Percentiles rank a stretch among this genome's conserved stretches.
phyloP scores from a whole-genome alignment of 2,888 invertebrate species.

The Imbricaverruca yamaguchii region DNA sequence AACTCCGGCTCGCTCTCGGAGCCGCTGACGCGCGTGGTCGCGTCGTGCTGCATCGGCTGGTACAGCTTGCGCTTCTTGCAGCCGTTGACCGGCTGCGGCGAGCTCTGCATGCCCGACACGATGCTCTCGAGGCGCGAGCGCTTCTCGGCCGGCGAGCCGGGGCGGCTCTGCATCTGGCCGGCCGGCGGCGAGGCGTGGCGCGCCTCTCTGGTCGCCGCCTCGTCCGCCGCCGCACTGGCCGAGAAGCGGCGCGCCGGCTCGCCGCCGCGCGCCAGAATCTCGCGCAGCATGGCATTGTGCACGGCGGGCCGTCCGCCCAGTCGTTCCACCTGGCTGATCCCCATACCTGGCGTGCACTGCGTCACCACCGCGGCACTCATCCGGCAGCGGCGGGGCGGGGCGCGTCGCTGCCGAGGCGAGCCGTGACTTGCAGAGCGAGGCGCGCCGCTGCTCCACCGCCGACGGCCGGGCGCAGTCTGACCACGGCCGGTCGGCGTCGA shows the following conservation, averaged over 20 bases:
- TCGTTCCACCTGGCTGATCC: constrained; percentile 24
- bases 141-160: constrained; percentile 46
- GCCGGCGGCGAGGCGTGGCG: neutral
- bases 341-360: constrained; percentile 30
- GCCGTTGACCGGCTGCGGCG: constrained; percentile 59
- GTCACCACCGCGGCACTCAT: constrained; percentile 30
- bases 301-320: neutral
- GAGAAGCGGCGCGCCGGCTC: neutral
- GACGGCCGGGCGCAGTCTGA: constrained; percentile 44
- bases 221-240: neutral
- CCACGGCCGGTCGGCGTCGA: constrained; percentile 31
- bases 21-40: constrained; percentile 42
- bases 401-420: neutral
- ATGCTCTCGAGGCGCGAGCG: constrained; percentile 91
- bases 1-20: constrained; percentile 26
- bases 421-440: neutral
- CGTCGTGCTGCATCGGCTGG: constrained; percentile 86
- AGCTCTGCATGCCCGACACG: constrained; percentile 68
- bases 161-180: constrained; percentile 27
- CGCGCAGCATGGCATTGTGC: constrained; percentile 32
- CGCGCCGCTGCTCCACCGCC: constrained; percentile 39
- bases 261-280: constrained; percentile 29
- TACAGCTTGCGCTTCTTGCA: constrained; percentile 93
- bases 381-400: constrained; percentile 17
- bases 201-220: neutral